phyloP scores from a whole-genome alignment of 2,888 invertebrate species.

The Cerceris ruficornis region DNA sequence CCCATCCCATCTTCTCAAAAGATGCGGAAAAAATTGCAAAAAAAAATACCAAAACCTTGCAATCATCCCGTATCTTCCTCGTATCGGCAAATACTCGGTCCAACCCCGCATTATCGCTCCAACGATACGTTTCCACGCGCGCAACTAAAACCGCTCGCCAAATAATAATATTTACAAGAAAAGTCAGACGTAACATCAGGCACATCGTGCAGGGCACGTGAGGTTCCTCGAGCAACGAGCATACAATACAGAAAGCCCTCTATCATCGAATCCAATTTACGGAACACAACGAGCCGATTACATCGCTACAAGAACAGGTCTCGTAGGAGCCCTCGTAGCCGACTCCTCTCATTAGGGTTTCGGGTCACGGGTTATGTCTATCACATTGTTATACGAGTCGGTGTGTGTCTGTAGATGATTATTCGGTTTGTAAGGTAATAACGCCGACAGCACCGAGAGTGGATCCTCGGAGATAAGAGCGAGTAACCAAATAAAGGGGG shows the following conservation, averaged over 20 bases:
- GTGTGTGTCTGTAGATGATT: conserved; percentile 50
- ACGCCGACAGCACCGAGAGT: conserved; percentile 43
- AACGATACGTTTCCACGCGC: neutral
- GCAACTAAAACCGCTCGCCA: conserved; percentile 16
- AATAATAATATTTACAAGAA: conserved; percentile 22
- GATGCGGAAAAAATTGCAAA: too few relatives aligned
- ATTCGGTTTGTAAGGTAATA: conserved; percentile 59
- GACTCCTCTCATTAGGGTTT: conserved; percentile 73
- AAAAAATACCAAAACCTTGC: too few relatives aligned
- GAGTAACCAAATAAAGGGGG: conserved; percentile 69
- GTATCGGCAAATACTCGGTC: too few relatives aligned
- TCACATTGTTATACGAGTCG: conserved; percentile 68
- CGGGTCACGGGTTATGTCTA: conserved; percentile 76
- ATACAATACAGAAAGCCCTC: conserved; percentile 47
- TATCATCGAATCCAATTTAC: conserved; percentile 75
- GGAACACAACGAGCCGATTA: conserved; percentile 72
- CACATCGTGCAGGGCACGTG: conserved; percentile 31
- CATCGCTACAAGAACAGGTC: conserved; percentile 62
- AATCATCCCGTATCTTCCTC: too few relatives aligned
- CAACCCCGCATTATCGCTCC: neutral
- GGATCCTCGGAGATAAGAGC: conserved; percentile 59
- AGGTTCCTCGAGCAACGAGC: conserved; percentile 21
- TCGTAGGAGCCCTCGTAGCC: conserved; percentile 25
- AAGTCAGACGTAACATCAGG: conserved; percentile 13
- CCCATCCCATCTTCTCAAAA: too few relatives aligned